A percentile compares a stretch with the other conserved stretches of the same genome.
phyloP scores from a whole-genome alignment of 2,113 vertebrate species.

The Hydrochoerus hydrochaeris region DNA sequence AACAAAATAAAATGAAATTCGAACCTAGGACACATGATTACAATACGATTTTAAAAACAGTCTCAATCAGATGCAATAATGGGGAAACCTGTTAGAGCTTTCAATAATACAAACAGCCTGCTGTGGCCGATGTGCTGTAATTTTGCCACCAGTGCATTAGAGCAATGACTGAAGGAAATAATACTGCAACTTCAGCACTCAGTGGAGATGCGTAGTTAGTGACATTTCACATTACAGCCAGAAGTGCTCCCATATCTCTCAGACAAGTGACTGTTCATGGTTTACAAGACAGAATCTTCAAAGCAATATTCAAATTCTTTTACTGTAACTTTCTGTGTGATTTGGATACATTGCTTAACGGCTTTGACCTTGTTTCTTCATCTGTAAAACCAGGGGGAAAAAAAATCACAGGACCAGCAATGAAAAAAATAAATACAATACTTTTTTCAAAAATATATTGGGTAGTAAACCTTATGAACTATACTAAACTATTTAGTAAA shows the following conservation, averaged over 20 bases:
- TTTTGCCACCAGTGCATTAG: not conserved
- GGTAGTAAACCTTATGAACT: not conserved
- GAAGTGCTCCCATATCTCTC: not conserved
- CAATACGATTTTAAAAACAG: not conserved
- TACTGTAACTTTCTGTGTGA: not conserved
- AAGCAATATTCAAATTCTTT: not conserved
- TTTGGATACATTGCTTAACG: not conserved
- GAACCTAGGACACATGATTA: not conserved
- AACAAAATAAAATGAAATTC: not conserved
- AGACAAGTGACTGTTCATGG: not conserved
- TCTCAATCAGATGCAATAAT: not conserved
- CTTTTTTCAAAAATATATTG: not conserved
- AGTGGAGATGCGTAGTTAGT: rapidly evolving
- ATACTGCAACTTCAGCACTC: not conserved
- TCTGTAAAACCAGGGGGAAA: not conserved
- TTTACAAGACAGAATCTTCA: not conserved
- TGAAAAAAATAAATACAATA: not conserved
- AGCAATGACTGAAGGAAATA: not conserved
- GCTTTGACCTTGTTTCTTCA: not conserved
- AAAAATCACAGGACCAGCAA: not conserved
- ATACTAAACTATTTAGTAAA: not conserved
- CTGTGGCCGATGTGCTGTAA: not conserved
- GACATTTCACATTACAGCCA: not conserved
- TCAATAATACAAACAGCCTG: not conserved
- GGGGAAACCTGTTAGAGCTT: not conserved